These are phyloP conservation scores for Oceanodroma tethys DNA, from an alignment of 2,113 vertebrate genomes.

Conservation along the genomic window DNA sequence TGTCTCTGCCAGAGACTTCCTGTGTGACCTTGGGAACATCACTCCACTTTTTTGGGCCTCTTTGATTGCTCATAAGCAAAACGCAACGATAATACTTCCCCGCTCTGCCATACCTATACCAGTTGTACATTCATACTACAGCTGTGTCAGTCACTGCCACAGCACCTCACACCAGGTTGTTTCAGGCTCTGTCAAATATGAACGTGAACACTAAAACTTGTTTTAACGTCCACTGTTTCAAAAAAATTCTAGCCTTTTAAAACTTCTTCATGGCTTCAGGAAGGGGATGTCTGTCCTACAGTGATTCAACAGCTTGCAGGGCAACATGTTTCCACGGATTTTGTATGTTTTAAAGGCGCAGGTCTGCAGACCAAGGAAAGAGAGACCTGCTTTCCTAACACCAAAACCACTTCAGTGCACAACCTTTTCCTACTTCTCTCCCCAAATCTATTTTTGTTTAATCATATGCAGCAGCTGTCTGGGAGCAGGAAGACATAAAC, in stretches of 20 bases:
- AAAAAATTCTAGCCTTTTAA: not conserved
- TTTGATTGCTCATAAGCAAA: not conserved
- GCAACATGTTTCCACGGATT: not conserved
- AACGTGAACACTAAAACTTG: not conserved
- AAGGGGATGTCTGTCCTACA: not conserved
- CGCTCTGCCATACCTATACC: not conserved
- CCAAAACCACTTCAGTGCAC: not conserved
- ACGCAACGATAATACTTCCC: rapidly evolving
- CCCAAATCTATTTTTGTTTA: not conserved
- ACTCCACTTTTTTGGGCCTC: not conserved
- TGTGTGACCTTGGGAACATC: not conserved
- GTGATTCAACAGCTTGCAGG: not conserved
- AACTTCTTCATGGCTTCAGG: not conserved
- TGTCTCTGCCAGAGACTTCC: not conserved
- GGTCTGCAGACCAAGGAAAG: not conserved
- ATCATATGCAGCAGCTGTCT: not conserved
- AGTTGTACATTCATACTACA: not conserved
- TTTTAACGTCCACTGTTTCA: not conserved
- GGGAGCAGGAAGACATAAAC: not conserved
- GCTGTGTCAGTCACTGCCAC: not conserved
- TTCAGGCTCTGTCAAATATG: not conserved
- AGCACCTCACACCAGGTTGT: not conserved
- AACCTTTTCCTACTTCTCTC: not conserved
- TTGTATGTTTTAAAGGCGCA: not conserved
- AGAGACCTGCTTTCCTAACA: not conserved